A percentile compares a stretch with the other conserved stretches of the same genome.
Evolutionary conservation across 2,888 invertebrate species (phyloP).

Genomic region (Willowsia nigromaculata): DNA sequence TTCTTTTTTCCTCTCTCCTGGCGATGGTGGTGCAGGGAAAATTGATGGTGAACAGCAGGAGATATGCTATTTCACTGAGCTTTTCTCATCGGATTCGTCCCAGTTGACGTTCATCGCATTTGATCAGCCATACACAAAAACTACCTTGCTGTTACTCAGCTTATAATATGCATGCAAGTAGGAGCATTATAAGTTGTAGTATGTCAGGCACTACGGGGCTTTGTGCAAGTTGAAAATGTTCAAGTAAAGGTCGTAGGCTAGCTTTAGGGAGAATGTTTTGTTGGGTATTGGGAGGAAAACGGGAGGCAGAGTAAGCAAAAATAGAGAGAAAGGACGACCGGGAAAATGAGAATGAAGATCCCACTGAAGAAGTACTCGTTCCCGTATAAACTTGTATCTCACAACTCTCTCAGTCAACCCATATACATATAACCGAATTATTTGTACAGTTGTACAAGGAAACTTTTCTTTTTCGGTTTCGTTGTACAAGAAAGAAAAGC

Average conservation of each 20-base stretch:
- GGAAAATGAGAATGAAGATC: slow-evolving; percentile 18
- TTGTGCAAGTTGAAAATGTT: slow-evolving; percentile 2
- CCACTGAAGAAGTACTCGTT: background rate
- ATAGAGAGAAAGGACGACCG: background rate
- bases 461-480: slow-evolving; percentile 27
- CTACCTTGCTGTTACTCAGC: slow-evolving; percentile 64
- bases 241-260: slow-evolving; percentile 1
- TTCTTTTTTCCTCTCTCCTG: slow-evolving; percentile 22
- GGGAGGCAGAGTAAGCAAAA: background rate
- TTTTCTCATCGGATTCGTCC: slow-evolving; percentile 69
- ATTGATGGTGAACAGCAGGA: slow-evolving; percentile 67
- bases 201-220: background rate
- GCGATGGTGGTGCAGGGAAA: slow-evolving; percentile 40
- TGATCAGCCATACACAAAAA: slow-evolving; percentile 69
- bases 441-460: slow-evolving; percentile 44
- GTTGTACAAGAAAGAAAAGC: slow-evolving; percentile 9
- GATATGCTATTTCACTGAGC: slow-evolving; percentile 69
- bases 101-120: slow-evolving; percentile 70
- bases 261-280: slow-evolving; percentile 34
- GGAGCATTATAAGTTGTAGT: background rate
- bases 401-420: too few species aligned
- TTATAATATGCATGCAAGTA: slow-evolving; percentile 4
- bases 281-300: background rate
- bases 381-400: background rate
- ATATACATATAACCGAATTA: background rate